Evolutionary conservation across 1,140 invertebrate species (phyloP), one percentile per base, ranked within the genome.

Genomic region (Pantala flavescens): DNA sequence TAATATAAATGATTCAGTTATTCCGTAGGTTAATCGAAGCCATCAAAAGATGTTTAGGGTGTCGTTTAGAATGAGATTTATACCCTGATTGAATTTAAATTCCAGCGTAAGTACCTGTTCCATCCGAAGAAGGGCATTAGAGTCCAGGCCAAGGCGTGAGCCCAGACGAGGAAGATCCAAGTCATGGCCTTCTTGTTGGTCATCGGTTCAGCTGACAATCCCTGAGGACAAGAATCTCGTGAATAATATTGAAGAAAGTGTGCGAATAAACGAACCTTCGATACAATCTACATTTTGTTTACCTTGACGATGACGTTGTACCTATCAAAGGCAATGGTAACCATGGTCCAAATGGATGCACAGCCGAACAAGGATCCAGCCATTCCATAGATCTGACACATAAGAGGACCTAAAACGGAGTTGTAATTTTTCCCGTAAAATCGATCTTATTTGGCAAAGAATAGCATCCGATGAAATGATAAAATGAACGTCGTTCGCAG

Each of bases 231-330:
- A 36, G 28, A 36, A 36, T 36, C 9, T 36, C 9, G 28, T 36
- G 3, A 9, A 36, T 2, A 36, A 36, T 2, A 36, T 9, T 36
- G 28, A 2, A 36, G 9, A 36, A 36, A 9, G 2, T 5, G 9
- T 36, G 3, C 28, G 2, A 36, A 5, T 36, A 5, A 2, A 36
- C 28, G 9, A 36, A 36, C 9, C 9, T 36, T 36, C 28, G 2
- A 5, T 36, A 9, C 9, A 36, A 36, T 2, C 28, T 36, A 9
- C 9, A 9, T 5, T 36, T 36, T 36, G 9, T 12, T 63, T 14
- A 72, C 71, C 79, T 92, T 92, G 5, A 93, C 91, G 78, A 95
- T 95, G 70, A 94, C 92, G 78, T 92, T 92, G 84, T 94, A 95
- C 75, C 93, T 84, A 80, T 95, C 93, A 74, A 92, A 85, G 71